phyloP scores from a whole-genome alignment of 2,113 vertebrate genomes.

The Bujurquina vittata region DNA sequence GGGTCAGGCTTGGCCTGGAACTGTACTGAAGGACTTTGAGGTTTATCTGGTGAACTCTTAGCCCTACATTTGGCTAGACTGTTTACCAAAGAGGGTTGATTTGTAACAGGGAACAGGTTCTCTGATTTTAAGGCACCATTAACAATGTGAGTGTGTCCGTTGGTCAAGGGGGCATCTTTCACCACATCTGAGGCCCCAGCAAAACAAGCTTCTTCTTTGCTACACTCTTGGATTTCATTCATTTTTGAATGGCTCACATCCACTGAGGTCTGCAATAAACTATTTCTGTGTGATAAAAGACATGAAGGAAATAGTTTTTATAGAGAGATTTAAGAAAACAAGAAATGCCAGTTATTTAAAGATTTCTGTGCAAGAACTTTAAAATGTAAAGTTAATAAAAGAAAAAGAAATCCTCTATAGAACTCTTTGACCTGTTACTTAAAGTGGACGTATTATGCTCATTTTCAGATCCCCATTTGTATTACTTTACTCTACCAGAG shows the following conservation, averaged over 20 bases:
- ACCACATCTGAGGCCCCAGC: constrained; percentile 61
- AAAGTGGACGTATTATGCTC: not conserved
- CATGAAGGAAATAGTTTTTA: not conserved
- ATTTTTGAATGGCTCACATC: constrained; percentile 77
- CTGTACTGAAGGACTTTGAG: constrained; percentile 43
- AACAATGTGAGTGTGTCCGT: constrained; percentile 84
- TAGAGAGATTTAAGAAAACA: not conserved
- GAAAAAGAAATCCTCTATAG: not conserved
- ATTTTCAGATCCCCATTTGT: not conserved
- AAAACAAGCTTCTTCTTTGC: constrained; percentile 53
- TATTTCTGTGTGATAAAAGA: constrained; percentile 82
- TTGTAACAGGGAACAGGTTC: constrained; percentile 76
- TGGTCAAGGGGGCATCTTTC: constrained; percentile 83
- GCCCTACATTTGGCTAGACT: constrained; percentile 34
- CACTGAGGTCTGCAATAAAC: constrained; percentile 76
- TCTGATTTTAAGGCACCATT: constrained; percentile 96
- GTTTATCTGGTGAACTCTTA: constrained; percentile 41
- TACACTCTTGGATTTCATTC: constrained; percentile 81
- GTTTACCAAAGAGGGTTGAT: constrained; percentile 55
- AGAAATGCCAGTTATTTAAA: not conserved
- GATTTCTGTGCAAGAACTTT: not conserved
- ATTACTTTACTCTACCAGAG: not conserved
- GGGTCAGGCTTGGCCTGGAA: constrained; percentile 51
- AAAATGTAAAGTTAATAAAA: not conserved
- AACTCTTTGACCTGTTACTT: not conserved